phyloP scores from a whole-genome alignment of 2,888 invertebrate species.

The Lepeophtheirus nordmannii region DNA sequence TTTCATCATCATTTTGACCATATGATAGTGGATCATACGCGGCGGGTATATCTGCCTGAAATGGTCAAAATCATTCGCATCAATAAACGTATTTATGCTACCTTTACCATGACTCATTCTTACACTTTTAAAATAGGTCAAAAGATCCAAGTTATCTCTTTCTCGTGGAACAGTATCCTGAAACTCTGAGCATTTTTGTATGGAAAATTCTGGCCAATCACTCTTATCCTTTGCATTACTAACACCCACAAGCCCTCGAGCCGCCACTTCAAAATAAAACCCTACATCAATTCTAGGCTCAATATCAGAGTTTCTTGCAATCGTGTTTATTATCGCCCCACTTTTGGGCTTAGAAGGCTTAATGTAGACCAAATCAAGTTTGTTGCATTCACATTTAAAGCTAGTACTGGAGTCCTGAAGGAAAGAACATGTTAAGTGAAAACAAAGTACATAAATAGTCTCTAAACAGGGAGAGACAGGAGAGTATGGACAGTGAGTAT shows the following conservation, averaged over 20 bases:
- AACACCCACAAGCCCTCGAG: constrained; percentile 53
- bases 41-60: not conserved
- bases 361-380: not conserved
- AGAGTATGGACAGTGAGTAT: too few relatives aligned
- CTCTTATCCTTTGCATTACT: constrained; percentile 27
- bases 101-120: not conserved
- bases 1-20: constrained; percentile 4
- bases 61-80: not conserved
- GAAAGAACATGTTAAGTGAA: too few relatives aligned
- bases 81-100: not conserved
- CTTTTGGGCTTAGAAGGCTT: constrained; percentile 19
- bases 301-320: constrained; percentile 48
- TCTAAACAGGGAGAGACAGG: too few relatives aligned
- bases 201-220: not conserved
- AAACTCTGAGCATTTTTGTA: constrained; percentile 26
- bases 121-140: not conserved
- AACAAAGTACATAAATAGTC: too few relatives aligned
- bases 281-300: constrained; percentile 60
- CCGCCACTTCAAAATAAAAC: constrained; percentile 71
- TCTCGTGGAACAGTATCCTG: constrained; percentile 24
- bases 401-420: not conserved
- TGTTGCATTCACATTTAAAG: not conserved
- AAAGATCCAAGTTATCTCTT: constrained; percentile 16
- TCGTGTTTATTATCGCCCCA: constrained; percentile 10
- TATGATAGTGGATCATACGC: not conserved